Evolutionary conservation across 2,797 vertebrate species (phyloP).

Genomic region (Galago senegalensis): DNA sequence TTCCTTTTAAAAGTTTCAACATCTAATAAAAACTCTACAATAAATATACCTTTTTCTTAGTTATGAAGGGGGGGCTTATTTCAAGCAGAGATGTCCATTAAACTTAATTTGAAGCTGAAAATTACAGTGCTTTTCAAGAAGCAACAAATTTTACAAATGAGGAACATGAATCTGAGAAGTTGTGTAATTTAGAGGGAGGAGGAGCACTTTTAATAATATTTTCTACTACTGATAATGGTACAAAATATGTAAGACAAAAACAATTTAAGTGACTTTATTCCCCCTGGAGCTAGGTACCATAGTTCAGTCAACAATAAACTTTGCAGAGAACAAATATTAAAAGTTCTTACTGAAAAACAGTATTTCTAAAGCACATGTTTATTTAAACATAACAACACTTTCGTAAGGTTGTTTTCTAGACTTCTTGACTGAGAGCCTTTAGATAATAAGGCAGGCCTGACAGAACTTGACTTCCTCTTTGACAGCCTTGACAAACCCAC

Average conservation of each 20-base stretch:
- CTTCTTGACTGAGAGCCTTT: not conserved
- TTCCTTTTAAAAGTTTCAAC: not conserved
- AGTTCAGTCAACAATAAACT: not conserved
- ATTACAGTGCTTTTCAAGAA: slow-evolving; percentile 39
- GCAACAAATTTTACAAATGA: not conserved
- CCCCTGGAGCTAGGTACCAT: not conserved
- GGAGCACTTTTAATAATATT: not conserved
- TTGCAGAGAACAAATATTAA: not conserved
- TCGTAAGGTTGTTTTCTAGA: not conserved
- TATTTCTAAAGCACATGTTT: slow-evolving; percentile 13
- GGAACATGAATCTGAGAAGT: slow-evolving; percentile 36
- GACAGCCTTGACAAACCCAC: not conserved
- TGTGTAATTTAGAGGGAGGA: not conserved
- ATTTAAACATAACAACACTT: slow-evolving; percentile 31
- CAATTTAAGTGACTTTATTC: not conserved
- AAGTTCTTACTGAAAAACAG: slow-evolving; percentile 44
- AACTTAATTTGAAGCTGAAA: not conserved
- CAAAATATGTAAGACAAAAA: slow-evolving; percentile 9
- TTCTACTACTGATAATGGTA: not conserved
- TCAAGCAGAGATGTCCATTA: not conserved
- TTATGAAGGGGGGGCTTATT: slow-evolving; percentile 23
- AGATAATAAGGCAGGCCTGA: not conserved
- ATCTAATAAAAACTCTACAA: slow-evolving; percentile 18
- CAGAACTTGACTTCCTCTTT: not conserved
- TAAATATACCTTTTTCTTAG: slow-evolving; percentile 28